phyloP scores from a whole-genome alignment of 2,888 invertebrate genomes.

The Thalpophila matura region DNA sequence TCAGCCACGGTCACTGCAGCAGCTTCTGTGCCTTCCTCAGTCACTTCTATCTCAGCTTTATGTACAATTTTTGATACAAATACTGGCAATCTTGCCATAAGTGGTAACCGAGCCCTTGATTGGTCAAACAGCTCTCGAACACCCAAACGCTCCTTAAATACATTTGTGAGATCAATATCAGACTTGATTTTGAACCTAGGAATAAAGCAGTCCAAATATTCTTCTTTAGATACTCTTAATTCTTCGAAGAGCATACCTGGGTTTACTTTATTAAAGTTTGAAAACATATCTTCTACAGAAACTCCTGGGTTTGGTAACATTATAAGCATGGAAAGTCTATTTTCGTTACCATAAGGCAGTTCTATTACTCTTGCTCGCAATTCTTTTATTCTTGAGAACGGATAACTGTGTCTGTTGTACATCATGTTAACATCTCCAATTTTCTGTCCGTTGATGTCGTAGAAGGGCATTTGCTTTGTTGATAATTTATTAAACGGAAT shows the following conservation, averaged over 20 bases:
- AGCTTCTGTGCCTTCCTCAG: slow-evolving; percentile 94
- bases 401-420: slow-evolving; percentile 91
- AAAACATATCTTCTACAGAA: slow-evolving; percentile 87
- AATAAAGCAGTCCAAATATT: slow-evolving; percentile 91
- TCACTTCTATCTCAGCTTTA: slow-evolving; percentile 93
- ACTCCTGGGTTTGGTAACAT: slow-evolving; percentile 92
- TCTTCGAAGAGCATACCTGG: slow-evolving; percentile 87
- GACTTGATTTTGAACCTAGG: slow-evolving; percentile 92
- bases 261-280: slow-evolving; percentile 84
- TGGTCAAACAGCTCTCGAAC: slow-evolving; percentile 91
- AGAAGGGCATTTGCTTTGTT: slow-evolving; percentile 90
- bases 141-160: slow-evolving; percentile 81
- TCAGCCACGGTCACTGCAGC: slow-evolving; percentile 90
- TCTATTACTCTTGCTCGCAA: slow-evolving; percentile 92
- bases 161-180: slow-evolving; percentile 88
- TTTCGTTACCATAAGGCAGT: slow-evolving; percentile 92
- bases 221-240: slow-evolving; percentile 84
- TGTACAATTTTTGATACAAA: slow-evolving; percentile 92
- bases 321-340: slow-evolving; percentile 92
- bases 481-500: slow-evolving; percentile 91
- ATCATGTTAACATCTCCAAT: slow-evolving; percentile 94
- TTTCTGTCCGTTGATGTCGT: slow-evolving; percentile 86
- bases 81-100: slow-evolving; percentile 87
- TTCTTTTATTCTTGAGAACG: slow-evolving; percentile 89
- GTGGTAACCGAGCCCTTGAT: slow-evolving; percentile 72